A percentile compares a stretch with the other conserved stretches of the same genome.
phyloP scores from a whole-genome alignment of 2,113 vertebrate genomes.

The Gallinago jamesoni region DNA sequence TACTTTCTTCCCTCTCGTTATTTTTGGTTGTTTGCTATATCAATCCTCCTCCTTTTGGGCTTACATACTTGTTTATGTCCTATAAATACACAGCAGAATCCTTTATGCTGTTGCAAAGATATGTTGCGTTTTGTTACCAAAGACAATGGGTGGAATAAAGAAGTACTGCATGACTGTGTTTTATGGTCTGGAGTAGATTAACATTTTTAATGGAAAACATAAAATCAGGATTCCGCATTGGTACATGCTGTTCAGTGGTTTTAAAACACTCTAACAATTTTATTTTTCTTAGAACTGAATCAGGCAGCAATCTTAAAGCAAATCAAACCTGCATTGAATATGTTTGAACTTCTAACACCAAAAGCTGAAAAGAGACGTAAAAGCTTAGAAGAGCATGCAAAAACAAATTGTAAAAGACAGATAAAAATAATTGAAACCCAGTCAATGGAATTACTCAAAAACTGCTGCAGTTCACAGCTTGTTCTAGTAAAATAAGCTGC shows the following conservation, averaged over 20 bases:
- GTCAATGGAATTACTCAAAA: background rate
- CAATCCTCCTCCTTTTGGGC: background rate
- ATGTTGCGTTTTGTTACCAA: background rate
- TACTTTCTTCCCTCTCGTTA: background rate
- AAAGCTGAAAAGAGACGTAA: background rate
- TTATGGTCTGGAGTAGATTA: conserved; percentile 29
- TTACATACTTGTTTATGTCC: background rate
- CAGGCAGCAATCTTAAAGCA: background rate
- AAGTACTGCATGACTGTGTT: background rate
- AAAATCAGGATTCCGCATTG: background rate
- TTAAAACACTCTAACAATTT: background rate
- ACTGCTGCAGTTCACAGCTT: background rate
- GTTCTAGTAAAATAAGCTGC: background rate
- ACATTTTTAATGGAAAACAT: conserved; percentile 38
- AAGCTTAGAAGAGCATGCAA: background rate
- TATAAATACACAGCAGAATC: background rate
- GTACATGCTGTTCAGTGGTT: conserved; percentile 2
- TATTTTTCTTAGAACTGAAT: background rate
- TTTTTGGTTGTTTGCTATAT: background rate
- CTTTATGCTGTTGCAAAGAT: background rate
- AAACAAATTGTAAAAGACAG: background rate
- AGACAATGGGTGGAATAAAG: background rate
- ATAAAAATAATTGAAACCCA: background rate
- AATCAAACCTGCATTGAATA: background rate
- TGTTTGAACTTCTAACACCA: background rate